A percentile compares a stretch with the other conserved stretches of the same genome.
These are phyloP conservation scores for Mesopsocus fuscifrons DNA, from an alignment of 2,888 invertebrate species.

Conservation along the genomic window DNA sequence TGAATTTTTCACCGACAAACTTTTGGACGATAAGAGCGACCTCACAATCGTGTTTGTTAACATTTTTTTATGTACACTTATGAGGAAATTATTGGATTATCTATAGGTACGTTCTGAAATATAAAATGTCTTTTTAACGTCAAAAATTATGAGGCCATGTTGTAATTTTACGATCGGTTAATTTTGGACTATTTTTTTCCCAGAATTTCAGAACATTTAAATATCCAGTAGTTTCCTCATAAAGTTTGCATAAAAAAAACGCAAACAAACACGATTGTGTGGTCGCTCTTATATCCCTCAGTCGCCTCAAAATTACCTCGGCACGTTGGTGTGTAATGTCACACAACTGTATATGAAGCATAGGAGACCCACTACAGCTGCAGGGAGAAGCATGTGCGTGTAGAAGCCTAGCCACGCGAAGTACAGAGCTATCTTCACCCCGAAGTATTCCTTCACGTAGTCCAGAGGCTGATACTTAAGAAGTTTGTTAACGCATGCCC, in stretches of 20 bases:
- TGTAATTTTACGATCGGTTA: too few species aligned
- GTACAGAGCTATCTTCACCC: slow-evolving; percentile 78
- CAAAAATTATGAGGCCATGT: too few species aligned
- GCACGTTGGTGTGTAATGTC: slow-evolving; percentile 70
- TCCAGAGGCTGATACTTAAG: slow-evolving; percentile 85
- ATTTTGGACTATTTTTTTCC: too few species aligned
- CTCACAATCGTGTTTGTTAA: too few species aligned
- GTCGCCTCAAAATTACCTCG: slow-evolving; percentile 27
- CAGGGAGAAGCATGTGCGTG: slow-evolving; percentile 72
- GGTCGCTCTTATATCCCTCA: too few species aligned
- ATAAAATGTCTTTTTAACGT: too few species aligned
- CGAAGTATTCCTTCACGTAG: slow-evolving; percentile 72
- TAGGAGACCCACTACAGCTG: slow-evolving; percentile 65
- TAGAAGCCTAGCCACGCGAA: slow-evolving; percentile 92
- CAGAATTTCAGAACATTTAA: too few species aligned
- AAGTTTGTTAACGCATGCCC: slow-evolving; percentile 81
- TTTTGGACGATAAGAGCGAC: not conserved
- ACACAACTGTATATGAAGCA: slow-evolving; percentile 74
- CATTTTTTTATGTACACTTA: not conserved
- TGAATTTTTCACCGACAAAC: not conserved
- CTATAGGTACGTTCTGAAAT: too few species aligned
- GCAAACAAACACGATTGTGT: too few species aligned
- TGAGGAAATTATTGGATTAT: not conserved
- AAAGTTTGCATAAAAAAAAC: too few species aligned
- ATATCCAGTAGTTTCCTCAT: too few species aligned